Evolutionary conservation across 2,113 vertebrate species (phyloP).

Genomic region (Oreochromis niloticus): DNA sequence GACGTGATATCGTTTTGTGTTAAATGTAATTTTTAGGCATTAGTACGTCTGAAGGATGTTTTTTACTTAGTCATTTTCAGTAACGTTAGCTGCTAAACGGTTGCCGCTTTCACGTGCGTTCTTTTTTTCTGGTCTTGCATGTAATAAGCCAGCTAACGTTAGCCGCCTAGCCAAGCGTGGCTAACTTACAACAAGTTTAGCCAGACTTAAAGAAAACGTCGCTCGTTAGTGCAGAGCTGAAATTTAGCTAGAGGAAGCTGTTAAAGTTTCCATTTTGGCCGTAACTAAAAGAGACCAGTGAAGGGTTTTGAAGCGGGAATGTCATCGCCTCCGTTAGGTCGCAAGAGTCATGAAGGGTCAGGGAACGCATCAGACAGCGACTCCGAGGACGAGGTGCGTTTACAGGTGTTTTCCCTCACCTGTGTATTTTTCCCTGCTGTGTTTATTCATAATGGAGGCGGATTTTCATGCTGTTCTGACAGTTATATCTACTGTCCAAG

Average conservation of each 20-base stretch:
- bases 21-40: neutral
- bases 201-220: neutral
- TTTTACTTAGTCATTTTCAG: neutral
- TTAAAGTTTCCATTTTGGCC: neutral
- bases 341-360: neutral
- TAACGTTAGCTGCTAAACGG: neutral
- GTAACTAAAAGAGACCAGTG: neutral
- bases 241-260: neutral
- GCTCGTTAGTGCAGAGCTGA: neutral
- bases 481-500: neutral
- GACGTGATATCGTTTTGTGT: neutral
- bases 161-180: neutral
- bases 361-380: conserved; percentile 13
- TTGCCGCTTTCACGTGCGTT: neutral
- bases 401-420: neutral
- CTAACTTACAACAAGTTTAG: neutral
- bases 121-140: neutral
- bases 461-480: neutral
- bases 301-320: neutral
- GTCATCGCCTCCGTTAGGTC: neutral
- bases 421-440: neutral
- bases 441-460: neutral
- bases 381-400: conserved; percentile 50
- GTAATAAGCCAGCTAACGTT: neutral
- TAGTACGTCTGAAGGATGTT: neutral